Base-by-base conservation (phyloP, 2,888 invertebrate genomes). In the Phytoseiulus persimilis region DNA sequence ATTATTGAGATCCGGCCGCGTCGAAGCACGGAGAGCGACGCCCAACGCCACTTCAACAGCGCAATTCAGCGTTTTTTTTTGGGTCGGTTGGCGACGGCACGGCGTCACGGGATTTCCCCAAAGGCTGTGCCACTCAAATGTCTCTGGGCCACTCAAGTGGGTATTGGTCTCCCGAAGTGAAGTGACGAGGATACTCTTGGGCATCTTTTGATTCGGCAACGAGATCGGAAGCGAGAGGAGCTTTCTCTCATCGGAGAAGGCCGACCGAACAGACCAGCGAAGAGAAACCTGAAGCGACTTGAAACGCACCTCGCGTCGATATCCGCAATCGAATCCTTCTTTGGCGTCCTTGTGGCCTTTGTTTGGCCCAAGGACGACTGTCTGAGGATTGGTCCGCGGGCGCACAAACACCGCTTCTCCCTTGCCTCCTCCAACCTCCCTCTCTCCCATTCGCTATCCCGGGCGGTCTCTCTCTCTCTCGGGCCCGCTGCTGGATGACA, bases 301-400 rank as follows among this genome's bases (percentile, higher is more conserved):
- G 45, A 87, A 87, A 87, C 87, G 33, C 33, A 87, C 33, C 45
- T n/a, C 87, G 32, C 87, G 45, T 87, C 87, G 87, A 87, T 87
- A 87, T 87, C 87, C 87, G 87, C 87, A 87, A 87, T 87, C 87
- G 87, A 87, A 87, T 87, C 32, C 39, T 87, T 45, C 87, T 33
- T 31, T 87, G 87, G 87, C 87, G 23, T 45, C 45, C 65, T 65
- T 6, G 65, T 65, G 65, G 65, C 65, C 65, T 65, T 65, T 65
- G 65, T 65, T 65, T 65, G 65, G 65, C 65, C 65, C 65, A 65
- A 65, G 65, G 65, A 65, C 65, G 65, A 65, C 18, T 23, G 65
- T 65, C 65, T 65, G 1, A 14, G 23, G 65, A 65, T 65, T 14
- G 65, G 65, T 65, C 65, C 5, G 28, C 65, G 39, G 39, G 39